Conservation (phyloP, 2,113 vertebrate species). For the zebrafish (Danio rerio) region DNA sequence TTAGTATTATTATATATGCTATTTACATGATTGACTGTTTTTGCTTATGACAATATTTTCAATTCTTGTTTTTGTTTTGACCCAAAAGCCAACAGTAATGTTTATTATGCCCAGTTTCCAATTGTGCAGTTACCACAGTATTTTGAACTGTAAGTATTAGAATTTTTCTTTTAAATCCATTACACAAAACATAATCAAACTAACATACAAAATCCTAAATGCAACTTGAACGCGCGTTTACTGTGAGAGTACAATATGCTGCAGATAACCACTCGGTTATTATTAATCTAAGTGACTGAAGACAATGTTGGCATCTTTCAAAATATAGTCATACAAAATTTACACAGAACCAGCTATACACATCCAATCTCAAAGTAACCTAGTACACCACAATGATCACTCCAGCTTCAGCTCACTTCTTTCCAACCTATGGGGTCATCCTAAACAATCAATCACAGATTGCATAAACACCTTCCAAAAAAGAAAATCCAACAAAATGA, state of each 20-base stretch:
- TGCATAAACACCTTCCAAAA: not conserved
- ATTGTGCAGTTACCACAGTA: not conserved
- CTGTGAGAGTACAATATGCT: not conserved
- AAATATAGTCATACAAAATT: not conserved
- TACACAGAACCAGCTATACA: not conserved
- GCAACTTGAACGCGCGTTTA: not conserved
- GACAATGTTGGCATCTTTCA: not conserved
- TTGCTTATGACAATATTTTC: too few species aligned
- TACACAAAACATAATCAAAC: not conserved
- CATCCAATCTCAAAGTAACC: not conserved
- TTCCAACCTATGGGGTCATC: not conserved
- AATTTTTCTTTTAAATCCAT: not conserved
- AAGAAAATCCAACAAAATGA: not conserved
- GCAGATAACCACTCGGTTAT: not conserved
- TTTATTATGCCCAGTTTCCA: too few species aligned
- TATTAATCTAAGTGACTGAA: not conserved
- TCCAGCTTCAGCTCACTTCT: not conserved
- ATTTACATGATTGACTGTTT: too few species aligned
- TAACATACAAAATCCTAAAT: not conserved
- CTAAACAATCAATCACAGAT: not conserved
- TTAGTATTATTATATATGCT: not conserved
- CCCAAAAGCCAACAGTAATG: too few species aligned
- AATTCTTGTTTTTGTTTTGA: too few species aligned
- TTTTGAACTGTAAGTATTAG: not conserved
- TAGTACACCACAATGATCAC: not conserved